phyloP scores from a whole-genome alignment of 30 jellyfish, hydroid and myxozoan species.

The Mastigias papua region DNA sequence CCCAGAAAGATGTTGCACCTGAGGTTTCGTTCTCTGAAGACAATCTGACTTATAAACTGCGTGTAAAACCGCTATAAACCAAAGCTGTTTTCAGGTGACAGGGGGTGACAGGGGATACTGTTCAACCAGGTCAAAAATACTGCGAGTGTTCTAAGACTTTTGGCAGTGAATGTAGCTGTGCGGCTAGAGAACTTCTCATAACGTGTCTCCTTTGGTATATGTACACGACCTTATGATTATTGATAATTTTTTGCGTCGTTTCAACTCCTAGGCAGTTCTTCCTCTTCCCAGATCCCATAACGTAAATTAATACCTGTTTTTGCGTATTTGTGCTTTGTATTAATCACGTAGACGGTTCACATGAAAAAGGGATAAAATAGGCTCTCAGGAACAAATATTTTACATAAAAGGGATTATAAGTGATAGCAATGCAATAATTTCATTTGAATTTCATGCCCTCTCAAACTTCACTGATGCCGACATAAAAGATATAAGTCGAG shows the following conservation, averaged over 20 bases:
- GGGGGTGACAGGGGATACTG: too few relatives aligned
- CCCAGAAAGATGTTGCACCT: not conserved
- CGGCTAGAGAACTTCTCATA: too few relatives aligned
- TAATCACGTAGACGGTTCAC: conserved; percentile 27
- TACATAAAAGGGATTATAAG: conserved; percentile 20
- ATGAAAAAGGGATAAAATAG: conserved; percentile 13
- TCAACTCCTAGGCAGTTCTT: not conserved
- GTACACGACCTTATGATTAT: not conserved
- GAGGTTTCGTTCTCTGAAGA: too few relatives aligned
- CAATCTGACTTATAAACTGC: too few relatives aligned
- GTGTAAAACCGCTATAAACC: too few relatives aligned
- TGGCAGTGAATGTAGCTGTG: too few relatives aligned
- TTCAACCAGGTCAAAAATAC: too few relatives aligned
- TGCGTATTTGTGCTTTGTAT: conserved; percentile 4
- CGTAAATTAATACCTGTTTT: not conserved
- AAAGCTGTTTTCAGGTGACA: too few relatives aligned
- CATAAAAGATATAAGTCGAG: not conserved
- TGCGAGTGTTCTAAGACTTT: too few relatives aligned
- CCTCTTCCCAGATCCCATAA: conserved; percentile 13
- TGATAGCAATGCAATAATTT: conserved; percentile 13
- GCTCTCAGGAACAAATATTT: conserved; percentile 31
- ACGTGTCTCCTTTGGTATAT: not conserved
- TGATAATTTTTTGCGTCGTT: not conserved
- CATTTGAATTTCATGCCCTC: conserved; percentile 18
- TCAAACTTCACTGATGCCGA: conserved; percentile 38